Base-by-base conservation (phyloP, 1,140 invertebrate genomes). In the Neodiprion pinetum region DNA sequence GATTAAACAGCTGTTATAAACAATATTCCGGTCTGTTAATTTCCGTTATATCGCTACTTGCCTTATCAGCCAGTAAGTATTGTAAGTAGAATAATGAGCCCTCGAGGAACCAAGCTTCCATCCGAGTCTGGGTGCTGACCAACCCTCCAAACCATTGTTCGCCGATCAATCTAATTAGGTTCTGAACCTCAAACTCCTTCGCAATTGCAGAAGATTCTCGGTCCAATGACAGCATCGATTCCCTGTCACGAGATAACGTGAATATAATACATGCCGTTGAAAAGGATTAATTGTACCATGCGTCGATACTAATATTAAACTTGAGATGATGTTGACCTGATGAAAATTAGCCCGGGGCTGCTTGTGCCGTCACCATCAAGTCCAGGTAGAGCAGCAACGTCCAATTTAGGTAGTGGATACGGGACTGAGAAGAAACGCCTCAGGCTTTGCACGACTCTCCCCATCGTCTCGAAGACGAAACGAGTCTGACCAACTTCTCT, bases 301-400 rank as follows among this genome's bases (percentile, higher is more conserved):
- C 28, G 5, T 40, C 28, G 10, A 48, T 66, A 40, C 49, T 48
- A 74, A 69, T 48, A 74, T 69, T 21, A 3, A 69, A 28, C n/a
- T 9, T 53, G 23, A 49, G 48, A 71, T 66, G 66, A 10, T 23
- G 53, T 77, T 83, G 81, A 90, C 89, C 80, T 88, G 48, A 90
- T 85, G 10, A 85, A 84, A 48, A 90, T 88, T 47, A 91, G 81
- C 68, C 90, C 90, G 74, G 87, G 89, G 66, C 78, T 83, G 66
- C 85, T 85, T 68, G 88, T 88, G 9, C 86, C 80, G 76, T 86
- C 85, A 40, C 81, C 79, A 49, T 89, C 88, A 75, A 92, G 91
- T 74, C 92, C 90, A 5, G 93, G 93, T 61, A 94, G 83, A 12
- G 91, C 91, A 7, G 94, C 87, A 73, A 94, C 80, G 82, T 95